Conservation (phyloP, 2,888 invertebrate species). For the Synergus itoensis region DNA sequence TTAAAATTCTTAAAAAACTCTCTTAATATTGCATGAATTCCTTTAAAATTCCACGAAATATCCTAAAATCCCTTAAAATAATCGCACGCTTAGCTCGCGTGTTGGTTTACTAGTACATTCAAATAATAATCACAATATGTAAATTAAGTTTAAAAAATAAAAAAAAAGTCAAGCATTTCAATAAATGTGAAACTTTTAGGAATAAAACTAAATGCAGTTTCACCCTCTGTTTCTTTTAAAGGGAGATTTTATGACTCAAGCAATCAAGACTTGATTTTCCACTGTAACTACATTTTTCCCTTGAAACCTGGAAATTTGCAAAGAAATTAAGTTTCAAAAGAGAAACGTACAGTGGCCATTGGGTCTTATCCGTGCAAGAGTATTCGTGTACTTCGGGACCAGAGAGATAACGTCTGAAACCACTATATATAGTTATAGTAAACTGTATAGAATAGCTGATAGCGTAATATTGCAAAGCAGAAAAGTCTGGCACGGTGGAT, state of each 20-base stretch:
- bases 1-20: too few relatives aligned
- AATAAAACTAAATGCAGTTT: too few relatives aligned
- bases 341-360: constrained; percentile 19
- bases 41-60: too few relatives aligned
- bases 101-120: too few relatives aligned
- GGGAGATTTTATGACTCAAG: neutral
- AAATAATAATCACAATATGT: too few relatives aligned
- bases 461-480: constrained; percentile 45
- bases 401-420: constrained; percentile 7
- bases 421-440: constrained; percentile 4
- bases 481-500: constrained; percentile 58
- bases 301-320: constrained; percentile 32
- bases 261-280: constrained; percentile 2
- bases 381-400: constrained; percentile 27
- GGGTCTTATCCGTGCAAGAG: constrained; percentile 1
- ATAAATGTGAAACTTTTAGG: too few relatives aligned
- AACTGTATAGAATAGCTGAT: neutral
- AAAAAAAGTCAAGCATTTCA: too few relatives aligned
- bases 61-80: too few relatives aligned
- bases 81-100: too few relatives aligned
- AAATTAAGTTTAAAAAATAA: too few relatives aligned
- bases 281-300: constrained; percentile 7
- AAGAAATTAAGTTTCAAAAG: constrained; percentile 17
- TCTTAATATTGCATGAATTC: too few relatives aligned
- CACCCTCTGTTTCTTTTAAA: too few relatives aligned